Conservation (phyloP, 1,140 invertebrate genomes). For the Micrasema minimum region DNA sequence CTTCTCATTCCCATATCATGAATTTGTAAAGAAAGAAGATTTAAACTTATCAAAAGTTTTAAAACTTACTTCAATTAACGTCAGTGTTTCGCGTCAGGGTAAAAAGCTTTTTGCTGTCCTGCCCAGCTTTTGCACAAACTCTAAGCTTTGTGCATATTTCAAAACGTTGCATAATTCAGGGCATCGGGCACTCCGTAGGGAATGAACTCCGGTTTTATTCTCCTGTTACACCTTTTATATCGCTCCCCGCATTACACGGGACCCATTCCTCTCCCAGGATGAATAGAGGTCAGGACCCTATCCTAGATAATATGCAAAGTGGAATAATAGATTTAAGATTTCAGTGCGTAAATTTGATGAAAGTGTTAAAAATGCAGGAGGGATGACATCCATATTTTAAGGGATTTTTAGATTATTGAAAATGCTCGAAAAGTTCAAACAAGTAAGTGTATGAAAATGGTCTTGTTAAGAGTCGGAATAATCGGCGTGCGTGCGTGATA, state of each 20-base stretch:
- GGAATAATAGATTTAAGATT: conserved; percentile 33
- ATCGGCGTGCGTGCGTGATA: too few species aligned
- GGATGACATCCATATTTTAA: too few species aligned
- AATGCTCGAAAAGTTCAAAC: too few species aligned
- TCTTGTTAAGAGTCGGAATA: too few species aligned
- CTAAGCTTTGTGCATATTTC: conserved; percentile 46
- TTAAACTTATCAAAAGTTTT: too few species aligned
- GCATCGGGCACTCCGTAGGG: conserved; percentile 19
- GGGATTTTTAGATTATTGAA: too few species aligned
- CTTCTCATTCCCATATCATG: too few species aligned
- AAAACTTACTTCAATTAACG: conserved; percentile 14
- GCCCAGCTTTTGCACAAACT: conserved; percentile 41
- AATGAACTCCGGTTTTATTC: conserved; percentile 19
- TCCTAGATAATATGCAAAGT: conserved; percentile 33
- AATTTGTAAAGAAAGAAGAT: too few species aligned
- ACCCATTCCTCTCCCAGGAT: conserved; percentile 11
- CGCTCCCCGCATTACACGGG: conserved; percentile 20
- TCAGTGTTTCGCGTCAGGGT: not conserved
- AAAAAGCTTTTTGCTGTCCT: conserved; percentile 10
- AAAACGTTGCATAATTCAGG: conserved; percentile 44
- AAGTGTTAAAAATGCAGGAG: conserved; percentile 29
- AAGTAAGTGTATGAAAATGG: too few species aligned
- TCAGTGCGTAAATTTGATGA: conserved; percentile 32
- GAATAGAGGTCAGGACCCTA: conserved; percentile 25
- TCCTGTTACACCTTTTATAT: conserved; percentile 25